Percentiles rank a stretch among this genome's conserved stretches.
Evolutionary conservation across 2,797 vertebrate genomes (phyloP).

Genomic region (Avahi laniger): DNA sequence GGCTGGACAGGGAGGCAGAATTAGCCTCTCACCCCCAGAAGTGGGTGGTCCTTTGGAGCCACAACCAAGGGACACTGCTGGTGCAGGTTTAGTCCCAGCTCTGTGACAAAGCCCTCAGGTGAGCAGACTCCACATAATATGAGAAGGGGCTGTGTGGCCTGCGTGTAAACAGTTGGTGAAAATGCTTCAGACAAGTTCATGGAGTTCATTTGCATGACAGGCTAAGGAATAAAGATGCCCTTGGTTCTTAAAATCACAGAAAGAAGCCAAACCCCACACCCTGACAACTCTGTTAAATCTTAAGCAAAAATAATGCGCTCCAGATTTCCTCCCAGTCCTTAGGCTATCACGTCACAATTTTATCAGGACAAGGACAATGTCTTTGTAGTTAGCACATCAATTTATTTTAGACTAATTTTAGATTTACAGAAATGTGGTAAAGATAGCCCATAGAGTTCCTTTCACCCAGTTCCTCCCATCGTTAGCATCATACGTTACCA

Average conservation of each 20-base stretch:
- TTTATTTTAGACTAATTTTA: not conserved
- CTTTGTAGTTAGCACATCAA: not conserved
- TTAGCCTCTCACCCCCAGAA: constrained; percentile 72
- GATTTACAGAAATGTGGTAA: not conserved
- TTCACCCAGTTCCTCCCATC: not conserved
- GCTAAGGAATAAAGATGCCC: not conserved
- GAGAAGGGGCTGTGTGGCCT: not conserved
- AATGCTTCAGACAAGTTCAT: not conserved
- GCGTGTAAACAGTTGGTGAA: not conserved
- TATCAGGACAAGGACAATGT: constrained; percentile 16
- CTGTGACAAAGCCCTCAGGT: constrained; percentile 55
- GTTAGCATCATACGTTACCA: not conserved
- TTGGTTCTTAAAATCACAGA: constrained; percentile 13
- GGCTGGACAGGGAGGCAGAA: constrained; percentile 52
- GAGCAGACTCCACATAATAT: not conserved
- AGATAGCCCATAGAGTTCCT: not conserved
- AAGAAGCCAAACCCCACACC: not conserved
- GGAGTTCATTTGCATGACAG: not conserved
- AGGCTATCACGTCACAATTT: constrained; percentile 1
- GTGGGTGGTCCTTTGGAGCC: constrained; percentile 83
- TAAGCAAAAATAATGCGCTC: not conserved
- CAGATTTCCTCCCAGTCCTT: constrained; percentile 22
- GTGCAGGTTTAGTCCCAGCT: constrained; percentile 43
- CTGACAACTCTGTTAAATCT: not conserved
- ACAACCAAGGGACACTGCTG: constrained; percentile 57